Evolutionary conservation across 1,140 invertebrate species (phyloP).

Genomic region (Paralvinella palmiformis): DNA sequence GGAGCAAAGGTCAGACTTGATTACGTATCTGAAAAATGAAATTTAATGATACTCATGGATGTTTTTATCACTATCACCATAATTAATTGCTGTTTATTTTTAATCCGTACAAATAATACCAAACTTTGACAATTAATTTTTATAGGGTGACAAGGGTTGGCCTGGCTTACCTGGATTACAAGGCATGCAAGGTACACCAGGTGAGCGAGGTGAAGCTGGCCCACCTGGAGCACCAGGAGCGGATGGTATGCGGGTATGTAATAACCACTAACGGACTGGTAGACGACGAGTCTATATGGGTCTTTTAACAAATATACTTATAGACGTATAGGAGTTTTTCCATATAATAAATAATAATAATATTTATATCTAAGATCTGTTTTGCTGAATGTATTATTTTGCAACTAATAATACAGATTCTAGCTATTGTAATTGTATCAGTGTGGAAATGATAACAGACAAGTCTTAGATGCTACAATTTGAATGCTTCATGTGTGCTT

Average conservation of each 20-base stretch:
- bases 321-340: too few relatives aligned
- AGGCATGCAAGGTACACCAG: neutral
- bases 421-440: neutral
- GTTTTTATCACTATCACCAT: neutral
- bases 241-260: constrained; percentile 61
- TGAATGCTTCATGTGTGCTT: neutral
- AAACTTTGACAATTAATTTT: neutral
- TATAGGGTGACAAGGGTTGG: constrained; percentile 13
- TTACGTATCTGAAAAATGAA: neutral
- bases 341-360: too few relatives aligned
- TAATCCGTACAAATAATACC: neutral
- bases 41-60: neutral
- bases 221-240: constrained; percentile 62
- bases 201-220: neutral
- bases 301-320: too few relatives aligned
- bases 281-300: too few relatives aligned
- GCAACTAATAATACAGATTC: neutral
- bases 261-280: neutral
- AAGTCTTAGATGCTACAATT: neutral
- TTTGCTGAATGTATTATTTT: neutral
- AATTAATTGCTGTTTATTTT: neutral
- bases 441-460: neutral
- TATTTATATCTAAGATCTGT: neutral
- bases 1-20: neutral
- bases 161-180: constrained; percentile 8